These are phyloP conservation scores for Halichoeres trimaculatus DNA, from an alignment of 2,113 vertebrate species.

Conservation along the genomic window DNA sequence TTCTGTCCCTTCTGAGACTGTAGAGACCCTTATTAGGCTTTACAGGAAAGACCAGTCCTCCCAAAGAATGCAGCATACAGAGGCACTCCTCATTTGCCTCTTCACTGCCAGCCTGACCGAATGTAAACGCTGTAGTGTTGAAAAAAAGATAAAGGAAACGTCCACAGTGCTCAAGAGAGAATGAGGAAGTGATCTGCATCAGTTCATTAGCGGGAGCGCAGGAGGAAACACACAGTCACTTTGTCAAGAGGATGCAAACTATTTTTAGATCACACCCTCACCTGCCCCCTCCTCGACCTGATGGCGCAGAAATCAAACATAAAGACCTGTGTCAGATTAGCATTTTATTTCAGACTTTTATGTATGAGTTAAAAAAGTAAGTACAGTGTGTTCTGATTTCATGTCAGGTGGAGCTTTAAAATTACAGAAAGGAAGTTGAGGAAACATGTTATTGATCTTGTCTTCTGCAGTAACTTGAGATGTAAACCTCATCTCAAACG, in stretches of 20 bases:
- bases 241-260: constrained; percentile 17
- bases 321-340: too few relatives aligned
- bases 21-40: constrained; percentile 2
- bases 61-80: constrained; percentile 1
- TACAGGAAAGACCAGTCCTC: constrained; percentile 18
- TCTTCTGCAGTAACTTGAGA: not conserved
- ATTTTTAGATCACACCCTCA: constrained; percentile 17
- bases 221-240: constrained; percentile 20
- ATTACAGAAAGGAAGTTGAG: not conserved
- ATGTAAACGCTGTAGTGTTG: not conserved
- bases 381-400: not conserved
- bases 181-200: constrained; percentile 53
- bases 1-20: constrained; percentile 6
- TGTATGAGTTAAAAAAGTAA: too few relatives aligned
- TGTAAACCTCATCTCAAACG: not conserved
- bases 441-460: not conserved
- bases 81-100: constrained; percentile 21
- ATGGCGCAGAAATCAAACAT: too few relatives aligned
- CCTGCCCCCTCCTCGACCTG: too few relatives aligned
- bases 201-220: constrained; percentile 34
- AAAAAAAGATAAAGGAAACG: not conserved
- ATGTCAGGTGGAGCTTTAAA: not conserved
- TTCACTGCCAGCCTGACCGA: constrained; percentile 27
- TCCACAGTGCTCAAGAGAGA: fast-evolving
- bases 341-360: too few relatives aligned